Conservation (phyloP, 2,113 vertebrate species). For the Riparia riparia region DNA sequence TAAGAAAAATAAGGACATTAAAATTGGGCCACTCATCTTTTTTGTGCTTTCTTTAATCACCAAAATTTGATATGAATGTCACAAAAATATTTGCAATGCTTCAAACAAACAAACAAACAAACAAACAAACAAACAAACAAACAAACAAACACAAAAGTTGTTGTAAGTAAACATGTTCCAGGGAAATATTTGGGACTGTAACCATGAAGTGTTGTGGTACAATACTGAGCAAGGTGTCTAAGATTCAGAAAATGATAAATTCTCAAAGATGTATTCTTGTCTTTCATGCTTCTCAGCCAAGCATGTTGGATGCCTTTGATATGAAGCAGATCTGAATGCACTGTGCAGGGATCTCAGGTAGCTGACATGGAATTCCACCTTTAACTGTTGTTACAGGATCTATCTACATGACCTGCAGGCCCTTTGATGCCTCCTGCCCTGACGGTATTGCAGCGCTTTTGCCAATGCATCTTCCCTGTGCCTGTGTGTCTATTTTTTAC, state of each 20-base stretch:
- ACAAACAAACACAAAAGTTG: too few species aligned
- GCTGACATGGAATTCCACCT: rapidly evolving
- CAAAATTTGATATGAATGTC: background rate
- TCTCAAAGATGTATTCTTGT: background rate
- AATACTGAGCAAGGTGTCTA: background rate
- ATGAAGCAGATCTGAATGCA: background rate
- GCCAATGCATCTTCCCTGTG: rapidly evolving
- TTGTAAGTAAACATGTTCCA: background rate
- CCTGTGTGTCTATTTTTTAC: background rate
- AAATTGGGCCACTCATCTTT: background rate
- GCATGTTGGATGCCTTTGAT: background rate
- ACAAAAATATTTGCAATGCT: rapidly evolving
- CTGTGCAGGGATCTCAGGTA: background rate
- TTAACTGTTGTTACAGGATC: background rate
- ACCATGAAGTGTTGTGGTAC: background rate
- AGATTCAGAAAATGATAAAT: background rate
- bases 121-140: too few species aligned
- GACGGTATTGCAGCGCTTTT: background rate
- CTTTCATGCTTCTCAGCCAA: background rate
- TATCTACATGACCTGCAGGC: background rate
- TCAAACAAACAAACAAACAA: too few species aligned
- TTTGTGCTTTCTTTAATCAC: background rate
- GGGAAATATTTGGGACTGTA: background rate
- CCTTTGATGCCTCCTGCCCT: background rate
- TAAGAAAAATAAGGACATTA: background rate